These are phyloP conservation scores for Chlamydotis undulata DNA, from an alignment of 2,113 vertebrate genomes.

Conservation along the genomic window DNA sequence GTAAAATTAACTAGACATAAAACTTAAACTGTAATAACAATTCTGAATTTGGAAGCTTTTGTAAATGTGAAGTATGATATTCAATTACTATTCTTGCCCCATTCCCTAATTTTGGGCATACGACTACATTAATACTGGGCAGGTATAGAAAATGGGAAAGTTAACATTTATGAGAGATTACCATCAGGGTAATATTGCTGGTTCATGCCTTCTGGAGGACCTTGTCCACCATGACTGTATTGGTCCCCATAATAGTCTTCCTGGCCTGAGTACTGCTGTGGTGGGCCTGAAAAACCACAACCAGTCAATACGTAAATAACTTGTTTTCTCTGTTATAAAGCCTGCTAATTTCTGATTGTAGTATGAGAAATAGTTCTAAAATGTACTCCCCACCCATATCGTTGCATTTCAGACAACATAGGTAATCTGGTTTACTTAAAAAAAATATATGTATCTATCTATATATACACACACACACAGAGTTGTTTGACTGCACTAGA, in stretches of 20 bases:
- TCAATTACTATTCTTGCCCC: slow-evolving; percentile 30
- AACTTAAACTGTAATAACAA: slow-evolving; percentile 15
- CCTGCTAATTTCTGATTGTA: slow-evolving; percentile 59
- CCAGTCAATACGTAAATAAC: slow-evolving; percentile 78
- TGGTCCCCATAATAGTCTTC: slow-evolving; percentile 99
- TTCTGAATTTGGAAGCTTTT: slow-evolving; percentile 46
- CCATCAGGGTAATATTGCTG: slow-evolving; percentile 88
- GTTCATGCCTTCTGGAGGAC: slow-evolving; percentile 97
- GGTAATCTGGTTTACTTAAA: slow-evolving; percentile 14
- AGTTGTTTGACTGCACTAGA: background rate
- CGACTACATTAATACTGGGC: slow-evolving; percentile 62
- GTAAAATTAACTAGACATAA: slow-evolving; percentile 21
- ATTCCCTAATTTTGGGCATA: slow-evolving; percentile 27
- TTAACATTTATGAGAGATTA: slow-evolving; percentile 80
- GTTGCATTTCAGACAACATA: slow-evolving; percentile 55
- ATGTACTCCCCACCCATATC: slow-evolving; percentile 56
- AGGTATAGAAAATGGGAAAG: slow-evolving; percentile 74
- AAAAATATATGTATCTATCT: background rate
- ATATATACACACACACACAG: background rate
- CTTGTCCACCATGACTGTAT: slow-evolving; percentile 98
- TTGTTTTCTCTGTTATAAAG: slow-evolving; percentile 66
- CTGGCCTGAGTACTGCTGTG: slow-evolving; percentile 99
- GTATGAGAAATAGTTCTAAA: slow-evolving; percentile 62
- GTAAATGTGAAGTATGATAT: slow-evolving; percentile 26
- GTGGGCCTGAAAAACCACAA: slow-evolving; percentile 93